Evolutionary conservation across 2,113 vertebrate species (phyloP).

Genomic region (Grammomys dolichurus): DNA sequence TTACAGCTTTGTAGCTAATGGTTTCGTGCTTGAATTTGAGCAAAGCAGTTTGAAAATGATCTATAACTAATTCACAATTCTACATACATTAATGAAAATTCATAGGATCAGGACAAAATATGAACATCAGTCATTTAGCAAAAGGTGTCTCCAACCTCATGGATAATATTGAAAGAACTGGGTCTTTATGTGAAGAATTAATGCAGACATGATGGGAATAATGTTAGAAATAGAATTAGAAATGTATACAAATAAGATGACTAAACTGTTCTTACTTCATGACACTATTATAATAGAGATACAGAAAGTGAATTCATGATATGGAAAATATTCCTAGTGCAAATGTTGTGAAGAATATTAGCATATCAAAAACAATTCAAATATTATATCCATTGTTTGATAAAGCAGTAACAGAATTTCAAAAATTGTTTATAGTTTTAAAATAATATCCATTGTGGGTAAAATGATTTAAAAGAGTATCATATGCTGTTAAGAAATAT

Average conservation of each 20-base stretch:
- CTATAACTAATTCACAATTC: not conserved
- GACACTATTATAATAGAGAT: not conserved
- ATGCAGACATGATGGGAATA: not conserved
- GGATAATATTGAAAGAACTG: not conserved
- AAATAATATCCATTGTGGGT: not conserved
- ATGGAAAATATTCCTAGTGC: not conserved
- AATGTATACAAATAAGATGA: not conserved
- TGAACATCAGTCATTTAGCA: not conserved
- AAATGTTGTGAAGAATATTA: not conserved
- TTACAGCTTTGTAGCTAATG: not conserved
- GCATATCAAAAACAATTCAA: not conserved
- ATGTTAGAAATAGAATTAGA: not conserved
- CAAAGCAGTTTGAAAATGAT: not conserved
- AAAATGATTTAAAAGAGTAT: not conserved
- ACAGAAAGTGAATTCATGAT: not conserved
- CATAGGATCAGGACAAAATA: not conserved
- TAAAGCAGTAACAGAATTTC: not conserved
- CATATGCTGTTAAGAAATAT: not conserved
- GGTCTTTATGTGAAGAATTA: not conserved
- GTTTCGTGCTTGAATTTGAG: not conserved
- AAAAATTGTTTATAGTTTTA: not conserved
- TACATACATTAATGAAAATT: not conserved
- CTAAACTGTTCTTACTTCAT: not conserved
- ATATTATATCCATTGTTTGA: not conserved
- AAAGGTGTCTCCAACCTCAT: not conserved